A percentile compares a stretch with the other conserved stretches of the same genome.
phyloP scores from a whole-genome alignment of 2,797 vertebrate species.

The Tenualosa thibaudeaui region DNA sequence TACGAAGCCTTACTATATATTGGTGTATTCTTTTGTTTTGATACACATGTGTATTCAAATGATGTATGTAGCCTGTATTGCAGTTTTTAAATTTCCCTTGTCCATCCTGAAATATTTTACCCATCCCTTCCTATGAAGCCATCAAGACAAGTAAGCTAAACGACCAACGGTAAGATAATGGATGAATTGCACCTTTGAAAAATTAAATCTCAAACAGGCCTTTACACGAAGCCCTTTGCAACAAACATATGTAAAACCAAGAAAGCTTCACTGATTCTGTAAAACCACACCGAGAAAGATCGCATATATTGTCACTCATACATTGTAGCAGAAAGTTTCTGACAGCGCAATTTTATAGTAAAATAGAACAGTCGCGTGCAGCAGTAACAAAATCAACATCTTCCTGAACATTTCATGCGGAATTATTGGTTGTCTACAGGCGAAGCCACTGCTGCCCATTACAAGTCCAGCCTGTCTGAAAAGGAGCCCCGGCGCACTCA shows the following conservation, averaged over 20 bases:
- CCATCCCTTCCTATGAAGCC: neutral
- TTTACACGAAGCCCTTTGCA: conserved; percentile 43
- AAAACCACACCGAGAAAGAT: conserved; percentile 9
- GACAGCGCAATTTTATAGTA: neutral
- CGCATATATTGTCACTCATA: neutral
- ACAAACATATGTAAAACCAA: conserved; percentile 52
- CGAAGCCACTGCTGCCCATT: conserved; percentile 59
- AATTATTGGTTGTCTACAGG: conserved; percentile 24
- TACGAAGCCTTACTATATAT: neutral
- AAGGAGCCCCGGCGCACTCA: conserved; percentile 78
- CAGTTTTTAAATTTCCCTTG: neutral
- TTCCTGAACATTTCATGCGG: conserved; percentile 18
- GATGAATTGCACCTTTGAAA: conserved; percentile 43
- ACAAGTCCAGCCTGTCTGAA: conserved; percentile 75
- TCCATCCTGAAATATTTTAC: neutral
- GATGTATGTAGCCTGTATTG: neutral
- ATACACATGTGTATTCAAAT: neutral
- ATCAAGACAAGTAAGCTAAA: conserved; percentile 28
- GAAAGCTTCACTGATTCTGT: conserved; percentile 53
- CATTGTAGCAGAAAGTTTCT: neutral
- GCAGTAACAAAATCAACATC: conserved; percentile 21
- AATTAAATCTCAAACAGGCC: conserved; percentile 58
- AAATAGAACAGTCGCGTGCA: conserved; percentile 1
- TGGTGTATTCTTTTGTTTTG: neutral
- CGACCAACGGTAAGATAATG: conserved; percentile 33